Conservation (phyloP, 2,797 vertebrate genomes). For the Antennarius maculatus region DNA sequence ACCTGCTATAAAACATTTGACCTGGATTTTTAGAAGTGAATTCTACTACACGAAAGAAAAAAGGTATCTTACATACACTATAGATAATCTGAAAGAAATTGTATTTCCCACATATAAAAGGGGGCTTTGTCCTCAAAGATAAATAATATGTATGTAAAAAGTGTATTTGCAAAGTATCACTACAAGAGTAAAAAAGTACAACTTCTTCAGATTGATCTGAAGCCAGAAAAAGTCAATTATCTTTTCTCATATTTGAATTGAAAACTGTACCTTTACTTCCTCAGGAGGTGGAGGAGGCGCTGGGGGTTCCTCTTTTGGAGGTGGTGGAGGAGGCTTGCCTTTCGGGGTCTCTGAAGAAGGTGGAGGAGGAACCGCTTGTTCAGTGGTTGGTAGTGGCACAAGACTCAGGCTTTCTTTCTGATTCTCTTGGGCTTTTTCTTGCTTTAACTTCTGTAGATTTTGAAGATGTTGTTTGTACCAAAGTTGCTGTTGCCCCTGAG, state of each 20-base stretch:
- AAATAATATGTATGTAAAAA: no score
- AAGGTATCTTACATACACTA: no score
- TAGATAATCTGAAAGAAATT: no score
- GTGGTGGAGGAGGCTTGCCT: slow-evolving; percentile 84
- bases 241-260: neutral
- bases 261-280: slow-evolving; percentile 80
- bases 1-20: no score
- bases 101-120: no score
- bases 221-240: neutral
- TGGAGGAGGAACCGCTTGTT: slow-evolving; percentile 66
- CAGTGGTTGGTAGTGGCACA: slow-evolving; percentile 40
- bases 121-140: no score
- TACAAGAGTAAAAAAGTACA: no score
- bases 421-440: slow-evolving; percentile 84
- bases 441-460: slow-evolving; percentile 87
- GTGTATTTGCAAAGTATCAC: no score
- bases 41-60: no score
- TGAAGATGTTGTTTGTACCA: slow-evolving; percentile 97
- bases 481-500: slow-evolving; percentile 93
- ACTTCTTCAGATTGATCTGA: neutral
- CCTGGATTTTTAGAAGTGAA: no score
- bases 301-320: slow-evolving; percentile 87
- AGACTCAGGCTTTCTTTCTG: slow-evolving; percentile 53
- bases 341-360: slow-evolving; percentile 77
- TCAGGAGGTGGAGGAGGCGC: slow-evolving; percentile 84